Conservation (phyloP, 1,140 invertebrate species). For the Pissodes strobi region DNA sequence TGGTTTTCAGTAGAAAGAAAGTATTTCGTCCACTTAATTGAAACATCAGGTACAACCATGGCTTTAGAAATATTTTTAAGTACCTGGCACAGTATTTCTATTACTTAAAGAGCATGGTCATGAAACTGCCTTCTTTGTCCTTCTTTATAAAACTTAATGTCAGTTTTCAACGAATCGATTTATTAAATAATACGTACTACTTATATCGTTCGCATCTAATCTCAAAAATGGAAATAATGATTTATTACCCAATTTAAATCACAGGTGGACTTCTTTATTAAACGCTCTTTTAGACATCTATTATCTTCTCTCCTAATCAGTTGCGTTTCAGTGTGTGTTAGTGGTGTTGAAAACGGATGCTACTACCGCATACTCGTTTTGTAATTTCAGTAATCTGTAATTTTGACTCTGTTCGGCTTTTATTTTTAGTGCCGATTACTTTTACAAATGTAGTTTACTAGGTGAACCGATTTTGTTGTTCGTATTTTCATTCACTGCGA, state of each 20-base stretch:
- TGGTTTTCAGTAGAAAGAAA: too few species aligned
- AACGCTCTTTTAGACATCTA: not conserved
- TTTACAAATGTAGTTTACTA: conserved; percentile 7
- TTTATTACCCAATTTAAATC: not conserved
- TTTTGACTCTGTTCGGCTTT: not conserved
- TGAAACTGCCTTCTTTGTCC: too few species aligned
- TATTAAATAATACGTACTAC: too few species aligned
- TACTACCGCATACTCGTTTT: conserved; percentile 2
- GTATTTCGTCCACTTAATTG: too few species aligned
- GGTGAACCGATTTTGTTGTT: conserved; percentile 1
- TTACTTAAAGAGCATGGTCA: too few species aligned
- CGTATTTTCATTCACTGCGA: not conserved
- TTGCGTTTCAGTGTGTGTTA: not conserved
- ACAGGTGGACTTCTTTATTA: too few species aligned
- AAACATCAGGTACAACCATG: too few species aligned
- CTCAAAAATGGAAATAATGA: not conserved
- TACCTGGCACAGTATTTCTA: too few species aligned
- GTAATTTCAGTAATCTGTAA: not conserved
- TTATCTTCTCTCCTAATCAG: not conserved
- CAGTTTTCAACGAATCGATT: too few species aligned
- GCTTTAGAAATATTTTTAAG: too few species aligned
- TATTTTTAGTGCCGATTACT: not conserved
- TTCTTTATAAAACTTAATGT: too few species aligned
- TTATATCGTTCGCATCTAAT: too few species aligned
- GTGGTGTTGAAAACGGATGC: conserved; percentile 6